Conservation (phyloP, 2,888 invertebrate species). For the Lasioglossum marginatum region DNA sequence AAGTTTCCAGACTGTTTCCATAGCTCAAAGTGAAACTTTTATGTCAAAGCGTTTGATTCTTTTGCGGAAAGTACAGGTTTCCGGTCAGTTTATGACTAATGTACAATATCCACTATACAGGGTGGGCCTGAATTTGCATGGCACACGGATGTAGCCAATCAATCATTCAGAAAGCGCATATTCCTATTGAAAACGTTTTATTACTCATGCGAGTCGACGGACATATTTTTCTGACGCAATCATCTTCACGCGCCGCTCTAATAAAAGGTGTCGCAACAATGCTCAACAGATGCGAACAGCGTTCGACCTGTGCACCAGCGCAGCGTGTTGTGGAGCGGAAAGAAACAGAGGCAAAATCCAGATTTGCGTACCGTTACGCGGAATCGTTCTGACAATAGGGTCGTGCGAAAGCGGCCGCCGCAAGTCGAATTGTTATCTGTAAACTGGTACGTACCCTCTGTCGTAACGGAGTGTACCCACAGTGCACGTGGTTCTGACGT, state of each 20-base stretch:
- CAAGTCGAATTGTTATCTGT: constrained; percentile 51
- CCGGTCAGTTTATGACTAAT: background rate
- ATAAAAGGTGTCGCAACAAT: background rate
- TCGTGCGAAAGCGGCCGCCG: constrained; percentile 55
- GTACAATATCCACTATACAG: background rate
- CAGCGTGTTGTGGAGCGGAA: background rate
- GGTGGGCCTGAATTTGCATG: background rate
- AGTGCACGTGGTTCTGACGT: constrained; percentile 40
- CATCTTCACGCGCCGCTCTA: background rate
- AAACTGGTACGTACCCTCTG: constrained; percentile 30
- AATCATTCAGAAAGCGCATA: background rate
- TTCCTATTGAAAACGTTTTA: background rate
- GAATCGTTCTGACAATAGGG: constrained; percentile 52
- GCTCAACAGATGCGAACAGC: background rate
- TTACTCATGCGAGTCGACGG: background rate
- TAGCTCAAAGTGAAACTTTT: background rate
- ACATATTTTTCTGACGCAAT: background rate
- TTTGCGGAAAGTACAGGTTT: background rate
- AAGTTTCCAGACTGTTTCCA: background rate
- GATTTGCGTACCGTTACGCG: constrained; percentile 57
- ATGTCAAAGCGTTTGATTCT: constrained; percentile 1
- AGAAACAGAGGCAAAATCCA: constrained; percentile 42
- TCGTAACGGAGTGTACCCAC: constrained; percentile 46
- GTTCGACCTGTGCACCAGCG: background rate
- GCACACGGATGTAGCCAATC: background rate